These are phyloP conservation scores for Cervus canadensis DNA, from an alignment of 2,113 vertebrate genomes.

Conservation along the genomic window DNA sequence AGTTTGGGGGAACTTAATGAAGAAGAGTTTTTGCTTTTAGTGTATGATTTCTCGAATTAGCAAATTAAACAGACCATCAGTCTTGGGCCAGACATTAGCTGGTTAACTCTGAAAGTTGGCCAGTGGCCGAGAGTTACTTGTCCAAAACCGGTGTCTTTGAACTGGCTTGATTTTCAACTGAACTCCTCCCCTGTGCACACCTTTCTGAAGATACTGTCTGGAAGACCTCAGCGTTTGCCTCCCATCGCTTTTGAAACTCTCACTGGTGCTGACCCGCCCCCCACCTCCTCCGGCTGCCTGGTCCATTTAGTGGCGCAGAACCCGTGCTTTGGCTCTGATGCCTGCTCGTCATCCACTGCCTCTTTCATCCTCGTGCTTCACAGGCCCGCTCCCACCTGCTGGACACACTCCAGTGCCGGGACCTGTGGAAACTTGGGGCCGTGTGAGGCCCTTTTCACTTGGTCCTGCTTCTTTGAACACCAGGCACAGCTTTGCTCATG, in stretches of 20 bases:
- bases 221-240: not conserved
- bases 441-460: not conserved
- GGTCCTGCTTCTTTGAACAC: not conserved
- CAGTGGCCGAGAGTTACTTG: not conserved
- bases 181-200: not conserved
- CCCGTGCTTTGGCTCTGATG: not conserved
- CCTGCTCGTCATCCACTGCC: not conserved
- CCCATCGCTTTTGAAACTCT: not conserved
- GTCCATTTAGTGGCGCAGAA: accelerated
- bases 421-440: too few species aligned
- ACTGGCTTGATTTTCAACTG: not conserved
- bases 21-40: not conserved
- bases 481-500: not conserved
- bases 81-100: not conserved
- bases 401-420: not conserved
- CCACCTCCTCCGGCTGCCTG: not conserved
- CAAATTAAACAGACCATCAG: not conserved
- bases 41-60: not conserved
- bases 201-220: not conserved
- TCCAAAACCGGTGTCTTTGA: not conserved
- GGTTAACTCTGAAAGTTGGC: not conserved
- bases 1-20: not conserved
- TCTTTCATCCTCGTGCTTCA: not conserved
- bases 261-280: not conserved
- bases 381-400: not conserved